These are phyloP conservation scores for Centropus bengalensis DNA, from an alignment of 2,113 vertebrate genomes.

Conservation along the genomic window DNA sequence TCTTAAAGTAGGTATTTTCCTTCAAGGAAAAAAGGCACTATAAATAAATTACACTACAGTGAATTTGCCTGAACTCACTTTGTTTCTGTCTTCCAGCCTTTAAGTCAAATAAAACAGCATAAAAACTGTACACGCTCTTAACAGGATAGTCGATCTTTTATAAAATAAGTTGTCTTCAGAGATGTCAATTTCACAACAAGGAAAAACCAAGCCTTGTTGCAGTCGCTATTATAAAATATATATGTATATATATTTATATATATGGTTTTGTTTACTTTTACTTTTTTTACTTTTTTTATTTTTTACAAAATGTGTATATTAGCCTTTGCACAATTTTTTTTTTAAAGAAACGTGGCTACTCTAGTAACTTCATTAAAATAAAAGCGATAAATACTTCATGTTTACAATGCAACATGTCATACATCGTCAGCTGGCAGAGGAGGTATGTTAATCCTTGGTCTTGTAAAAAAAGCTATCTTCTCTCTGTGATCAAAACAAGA, in stretches of 20 bases:
- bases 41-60: constrained; percentile 99
- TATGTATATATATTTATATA: constrained; percentile 78
- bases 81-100: constrained; percentile 98
- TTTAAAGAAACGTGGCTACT: constrained; percentile 82
- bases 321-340: constrained; percentile 79
- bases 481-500: constrained; percentile 82
- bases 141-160: constrained; percentile 85
- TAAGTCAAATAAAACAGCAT: constrained; percentile 90
- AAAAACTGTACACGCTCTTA: constrained; percentile 86
- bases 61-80: constrained; percentile 97
- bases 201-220: constrained; percentile 85
- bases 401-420: constrained; percentile 84
- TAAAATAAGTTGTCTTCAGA: constrained; percentile 86
- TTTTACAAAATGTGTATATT: constrained; percentile 86
- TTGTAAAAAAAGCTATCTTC: constrained; percentile 99
- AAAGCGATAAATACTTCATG: constrained; percentile 92
- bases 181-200: constrained; percentile 86
- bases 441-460: constrained; percentile 97
- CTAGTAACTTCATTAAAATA: constrained; percentile 92
- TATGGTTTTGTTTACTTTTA: constrained; percentile 73
- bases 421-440: constrained; percentile 96
- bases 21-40: constrained; percentile 99
- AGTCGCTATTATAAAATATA: constrained; percentile 87
- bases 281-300: constrained; percentile 77
- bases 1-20: constrained; percentile 95